phyloP scores from a whole-genome alignment of 2,797 vertebrate species.

The Octomys mimax region DNA sequence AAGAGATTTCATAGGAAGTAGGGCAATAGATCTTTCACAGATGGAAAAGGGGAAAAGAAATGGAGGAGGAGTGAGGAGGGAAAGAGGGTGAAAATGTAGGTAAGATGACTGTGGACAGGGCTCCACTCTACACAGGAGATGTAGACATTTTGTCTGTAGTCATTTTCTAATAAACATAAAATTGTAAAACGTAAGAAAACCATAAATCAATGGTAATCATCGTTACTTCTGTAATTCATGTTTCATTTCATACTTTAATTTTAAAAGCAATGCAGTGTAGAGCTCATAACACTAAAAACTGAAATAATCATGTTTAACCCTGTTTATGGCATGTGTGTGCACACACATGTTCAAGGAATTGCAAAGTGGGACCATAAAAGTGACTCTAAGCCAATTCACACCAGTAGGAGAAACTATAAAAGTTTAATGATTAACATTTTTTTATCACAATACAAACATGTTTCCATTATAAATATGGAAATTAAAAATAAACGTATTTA shows the following conservation, averaged over 20 bases:
- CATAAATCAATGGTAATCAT: background rate
- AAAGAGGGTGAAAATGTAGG: background rate
- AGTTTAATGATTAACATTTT: background rate
- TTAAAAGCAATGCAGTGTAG: background rate
- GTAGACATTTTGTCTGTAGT: background rate
- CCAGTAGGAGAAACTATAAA: background rate
- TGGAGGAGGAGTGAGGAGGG: background rate
- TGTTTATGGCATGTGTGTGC: background rate
- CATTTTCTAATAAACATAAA: background rate
- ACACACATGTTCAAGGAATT: background rate
- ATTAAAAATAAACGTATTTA: background rate
- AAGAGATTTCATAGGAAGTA: background rate
- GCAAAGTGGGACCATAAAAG: background rate
- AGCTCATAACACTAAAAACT: background rate
- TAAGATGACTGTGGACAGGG: background rate
- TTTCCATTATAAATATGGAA: background rate
- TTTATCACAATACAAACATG: background rate
- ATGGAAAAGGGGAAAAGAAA: background rate
- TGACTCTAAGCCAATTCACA: background rate
- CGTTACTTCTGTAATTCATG: background rate
- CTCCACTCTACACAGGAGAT: background rate
- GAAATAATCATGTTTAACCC: background rate
- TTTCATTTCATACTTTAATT: slow-evolving; percentile 34
- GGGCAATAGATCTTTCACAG: no score
- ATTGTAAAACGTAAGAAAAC: background rate